Evolutionary conservation across 2,113 vertebrate genomes (phyloP), one percentile per base, ranked within the genome.

Genomic region (Charadrius vociferus): DNA sequence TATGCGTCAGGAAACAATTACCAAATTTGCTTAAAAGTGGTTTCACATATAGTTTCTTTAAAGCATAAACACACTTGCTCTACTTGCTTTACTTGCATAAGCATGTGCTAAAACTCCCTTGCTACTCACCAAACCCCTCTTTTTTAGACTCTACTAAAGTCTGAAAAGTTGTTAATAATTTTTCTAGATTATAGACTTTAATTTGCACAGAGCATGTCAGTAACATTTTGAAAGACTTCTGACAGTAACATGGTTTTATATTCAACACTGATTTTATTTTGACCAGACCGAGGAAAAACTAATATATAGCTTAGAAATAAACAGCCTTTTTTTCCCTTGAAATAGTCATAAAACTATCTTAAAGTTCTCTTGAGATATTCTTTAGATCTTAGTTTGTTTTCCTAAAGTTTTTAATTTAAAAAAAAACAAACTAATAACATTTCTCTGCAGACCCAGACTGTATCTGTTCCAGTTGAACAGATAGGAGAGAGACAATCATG

Each of bases 261-360:
- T 97, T 97, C 86, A 81, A 80, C 77, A 94, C 83, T 94, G 95
- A 95, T 96, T 97, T 98, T 96, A 72, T 95, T 94, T 97, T 97
- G 86, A 96, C 39, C 43, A 93, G 77, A 75, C 49, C 12, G 88
- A 88, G 45, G 59, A 62, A 93, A 85, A 93, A 47, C 59, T 90
- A 96, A 47, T 81, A 55, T 62, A 88, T 59, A 88, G 29, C 23
- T 96, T 81, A 95, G 66, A 97, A 98, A 96, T 93, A 95, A 96
- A 79, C 50, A 93, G 32, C 1, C 2, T 53, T 88, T 88, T 97
- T 63, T 79, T 39, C 17, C n/a, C n/a, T 79, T 95, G 50, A 87
- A 96, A 55, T 93, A 67, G 36, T 91, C 79, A 89, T 96, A 95
- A 98, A 98, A 78, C 18, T 74, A 58, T 59, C 37, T 86, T 81